phyloP scores from a whole-genome alignment of 2,888 invertebrate genomes.

The Drosophila merina region DNA sequence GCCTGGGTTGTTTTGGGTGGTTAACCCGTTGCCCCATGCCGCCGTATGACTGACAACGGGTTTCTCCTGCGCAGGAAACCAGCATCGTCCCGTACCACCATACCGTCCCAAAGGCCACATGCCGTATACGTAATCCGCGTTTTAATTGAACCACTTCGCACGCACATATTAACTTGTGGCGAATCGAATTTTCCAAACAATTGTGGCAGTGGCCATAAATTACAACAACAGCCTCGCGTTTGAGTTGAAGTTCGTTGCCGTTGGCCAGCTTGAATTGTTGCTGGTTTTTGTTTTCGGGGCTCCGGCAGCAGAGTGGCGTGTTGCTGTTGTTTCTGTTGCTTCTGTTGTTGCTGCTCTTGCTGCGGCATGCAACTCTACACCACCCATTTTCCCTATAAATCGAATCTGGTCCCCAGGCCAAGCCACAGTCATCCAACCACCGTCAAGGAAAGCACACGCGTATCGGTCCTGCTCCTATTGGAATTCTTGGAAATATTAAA shows the following conservation, averaged over 20 bases:
- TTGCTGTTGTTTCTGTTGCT: slow-evolving; percentile 1
- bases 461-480: slow-evolving; percentile 5
- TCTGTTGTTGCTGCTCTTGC: slow-evolving; percentile 4
- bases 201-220: slow-evolving; percentile 49
- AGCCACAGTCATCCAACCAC: slow-evolving; percentile 81
- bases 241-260: slow-evolving; percentile 76
- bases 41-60: slow-evolving; percentile 43
- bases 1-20: slow-evolving; percentile 52
- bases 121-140: slow-evolving; percentile 74
- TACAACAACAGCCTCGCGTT: slow-evolving; percentile 44
- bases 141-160: slow-evolving; percentile 73
- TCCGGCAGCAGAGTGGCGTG: slow-evolving; percentile 2
- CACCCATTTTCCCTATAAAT: slow-evolving; percentile 81
- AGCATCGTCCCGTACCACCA: slow-evolving; percentile 1
- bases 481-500: slow-evolving; percentile 2
- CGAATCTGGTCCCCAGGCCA: slow-evolving; percentile 82
- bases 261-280: slow-evolving; percentile 38
- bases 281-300: slow-evolving; percentile 9
- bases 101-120: slow-evolving; percentile 30
- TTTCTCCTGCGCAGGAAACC: slow-evolving; percentile 52
- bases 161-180: slow-evolving; percentile 41
- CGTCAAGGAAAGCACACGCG: slow-evolving; percentile 73
- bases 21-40: slow-evolving; percentile 55
- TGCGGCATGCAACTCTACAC: slow-evolving; percentile 28
- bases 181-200: slow-evolving; percentile 45